Evolutionary conservation across 2,113 vertebrate genomes (phyloP), one percentile per base, ranked within the genome.

Genomic region (Psittacula cyanocephala): DNA sequence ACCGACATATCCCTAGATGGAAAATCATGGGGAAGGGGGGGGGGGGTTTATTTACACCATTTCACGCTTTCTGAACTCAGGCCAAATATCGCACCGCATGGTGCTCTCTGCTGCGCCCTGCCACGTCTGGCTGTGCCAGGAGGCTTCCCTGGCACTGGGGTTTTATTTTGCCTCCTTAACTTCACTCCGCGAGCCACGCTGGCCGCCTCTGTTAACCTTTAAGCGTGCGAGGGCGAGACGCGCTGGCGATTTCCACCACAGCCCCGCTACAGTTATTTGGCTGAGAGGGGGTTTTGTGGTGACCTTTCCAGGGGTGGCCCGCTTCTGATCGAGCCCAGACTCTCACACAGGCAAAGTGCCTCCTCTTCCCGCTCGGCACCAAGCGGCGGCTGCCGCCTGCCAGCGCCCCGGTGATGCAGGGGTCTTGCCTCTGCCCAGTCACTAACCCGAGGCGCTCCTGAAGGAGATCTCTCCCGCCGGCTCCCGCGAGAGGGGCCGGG

Each of bases 11-110:
- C 49, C 41, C 43, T 39, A 31, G 28, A 37, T 15, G 77, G 83
- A 86, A 74, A 60, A 60, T 10, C 33, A 3, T 33, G 13, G 19
- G 8, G 19, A 52, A 20, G 19, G 28, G 17, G 4, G 49, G 49
- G 4, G 39, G 5, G 7, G n/a, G 12, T 29, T 12, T 3, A n/a
- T 44, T 52, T 46, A 47, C n/a, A 6, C 8, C 0, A 2, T 60
- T 69, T 31, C 76, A 28, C 14, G 0, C 50, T 62, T 57, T 6
- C 3, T 22, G n/a, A 23, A 10, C 46, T 35, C 47, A 12, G 59
- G 67, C 57, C 39, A 20, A 33, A 4, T 0, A 4, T 0, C 8
- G 23, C 46, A 10, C 17, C 0, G 6, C 1, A 3, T 2, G 0
- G 3, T 0, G n/a, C 44, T 16, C 9, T 3, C 28, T 22, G 13